A percentile compares a stretch with the other conserved stretches of the same genome.
Conservation (phyloP, 2,888 invertebrate species). For the Muscina levida region DNA sequence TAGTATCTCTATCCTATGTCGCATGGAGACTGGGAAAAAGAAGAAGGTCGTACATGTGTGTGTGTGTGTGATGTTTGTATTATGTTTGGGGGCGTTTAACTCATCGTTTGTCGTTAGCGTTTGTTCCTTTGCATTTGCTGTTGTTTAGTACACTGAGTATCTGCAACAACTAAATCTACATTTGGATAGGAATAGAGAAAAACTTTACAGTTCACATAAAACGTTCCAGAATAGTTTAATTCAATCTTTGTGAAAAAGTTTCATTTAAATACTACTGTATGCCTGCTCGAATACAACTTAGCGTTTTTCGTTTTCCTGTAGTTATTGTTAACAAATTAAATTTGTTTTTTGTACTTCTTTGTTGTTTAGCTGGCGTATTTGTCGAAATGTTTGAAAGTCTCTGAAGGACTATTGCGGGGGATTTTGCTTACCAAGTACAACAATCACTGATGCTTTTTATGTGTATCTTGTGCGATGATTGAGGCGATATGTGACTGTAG, state of each 20-base stretch:
- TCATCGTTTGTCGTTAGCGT: background rate
- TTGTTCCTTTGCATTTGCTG: background rate
- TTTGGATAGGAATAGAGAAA: background rate
- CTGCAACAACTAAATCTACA: background rate
- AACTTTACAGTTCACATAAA: conserved; percentile 9
- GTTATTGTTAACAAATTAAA: conserved; percentile 64
- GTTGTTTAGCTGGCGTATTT: conserved; percentile 5
- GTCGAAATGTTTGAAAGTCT: background rate
- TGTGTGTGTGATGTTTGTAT: background rate
- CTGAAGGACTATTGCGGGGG: too few relatives aligned
- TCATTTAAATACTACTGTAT: too few relatives aligned
- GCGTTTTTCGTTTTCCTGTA: conserved; percentile 40
- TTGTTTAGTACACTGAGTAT: conserved; percentile 26
- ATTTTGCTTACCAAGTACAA: too few relatives aligned
- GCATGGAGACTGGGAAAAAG: too few relatives aligned
- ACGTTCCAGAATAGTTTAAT: conserved; percentile 44
- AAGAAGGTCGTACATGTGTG: too few relatives aligned
- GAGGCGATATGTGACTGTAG: too few relatives aligned
- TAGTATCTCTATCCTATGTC: background rate
- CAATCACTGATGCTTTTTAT: too few relatives aligned
- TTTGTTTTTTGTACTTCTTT: conserved; percentile 33
- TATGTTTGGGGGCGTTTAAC: conserved; percentile 20
- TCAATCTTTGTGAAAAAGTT: conserved; percentile 9
- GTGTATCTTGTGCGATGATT: too few relatives aligned
- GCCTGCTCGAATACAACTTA: too few relatives aligned